Percentiles rank a stretch among this genome's conserved stretches.
Conservation (phyloP, 1,140 invertebrate species). For the Cydia amplana region DNA sequence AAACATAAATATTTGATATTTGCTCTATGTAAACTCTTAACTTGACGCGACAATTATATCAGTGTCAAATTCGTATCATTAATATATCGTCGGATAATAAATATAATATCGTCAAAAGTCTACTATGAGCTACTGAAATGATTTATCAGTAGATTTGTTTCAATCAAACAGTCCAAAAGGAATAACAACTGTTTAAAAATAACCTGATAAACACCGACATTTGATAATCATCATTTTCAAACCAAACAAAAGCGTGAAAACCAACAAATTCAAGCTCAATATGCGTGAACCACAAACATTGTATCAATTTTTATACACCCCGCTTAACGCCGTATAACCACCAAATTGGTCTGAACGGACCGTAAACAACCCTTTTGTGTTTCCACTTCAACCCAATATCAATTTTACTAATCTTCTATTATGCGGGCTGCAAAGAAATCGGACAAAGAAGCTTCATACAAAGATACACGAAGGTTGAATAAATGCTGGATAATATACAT, state of each 20-base stretch:
- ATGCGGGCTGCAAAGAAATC: not conserved
- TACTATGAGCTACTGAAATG: too few species aligned
- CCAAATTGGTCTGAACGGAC: not conserved
- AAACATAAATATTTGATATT: too few species aligned
- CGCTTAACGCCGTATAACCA: not conserved
- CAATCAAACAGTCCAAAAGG: too few species aligned
- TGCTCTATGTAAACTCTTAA: too few species aligned
- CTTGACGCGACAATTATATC: too few species aligned
- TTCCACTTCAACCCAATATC: slow-evolving; percentile 6
- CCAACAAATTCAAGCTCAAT: not conserved
- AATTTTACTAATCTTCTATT: slow-evolving; percentile 29
- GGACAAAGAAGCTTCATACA: slow-evolving; percentile 11
- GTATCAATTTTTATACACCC: not conserved
- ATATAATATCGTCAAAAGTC: too few species aligned
- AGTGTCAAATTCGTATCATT: too few species aligned
- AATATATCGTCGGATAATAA: too few species aligned
- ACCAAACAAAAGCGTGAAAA: not conserved
- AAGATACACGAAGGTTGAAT: not conserved
- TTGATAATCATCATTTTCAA: not conserved
- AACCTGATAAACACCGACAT: not conserved
- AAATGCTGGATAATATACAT: not conserved
- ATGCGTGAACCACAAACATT: not conserved
- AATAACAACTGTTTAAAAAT: not conserved
- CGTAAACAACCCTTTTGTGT: slow-evolving; percentile 24
- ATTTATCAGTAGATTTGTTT: too few species aligned